Evolutionary conservation across 2,113 vertebrate genomes (phyloP), one percentile per base, ranked within the genome.

Genomic region (Dipodomys ordii): DNA sequence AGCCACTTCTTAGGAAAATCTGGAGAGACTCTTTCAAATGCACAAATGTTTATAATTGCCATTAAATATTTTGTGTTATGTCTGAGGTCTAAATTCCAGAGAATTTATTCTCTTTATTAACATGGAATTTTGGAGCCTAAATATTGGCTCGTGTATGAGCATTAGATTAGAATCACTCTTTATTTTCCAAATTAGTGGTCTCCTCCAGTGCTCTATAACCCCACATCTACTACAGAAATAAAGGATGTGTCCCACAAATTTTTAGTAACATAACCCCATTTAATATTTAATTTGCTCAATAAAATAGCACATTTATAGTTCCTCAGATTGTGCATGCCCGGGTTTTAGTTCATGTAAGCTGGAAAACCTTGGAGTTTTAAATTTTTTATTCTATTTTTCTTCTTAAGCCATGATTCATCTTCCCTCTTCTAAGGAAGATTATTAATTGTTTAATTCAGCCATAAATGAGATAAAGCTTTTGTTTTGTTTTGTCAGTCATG

Each of bases 261-360:
- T 57, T 57, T 57, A 57, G 53, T 57, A 57, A 57, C 53, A 57
- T 57, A 57, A 57, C 3, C 15, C 3, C 53, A 57, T 57, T 57
- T 57, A 57, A 16, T 57, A 57, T 57, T 57, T 57, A 57, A 15
- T 57, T 57, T 57, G 12, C 53, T 57, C 53, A 57, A n/a, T 13
- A 11, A n/a, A 64, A 76, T 73, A 81, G n/a, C 3, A 74, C 2
- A 74, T 16, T 13, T 19, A 25, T 12, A n/a, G 60, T 67, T 3
- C 0, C 44, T 88, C 12, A 9, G 0, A 7, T 39, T 0, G 11
- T 49, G 7, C 15, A 57, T 64, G 22, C 1, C 12, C 19, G 82
- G n/a, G 28, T 74, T 57, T 79, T 78, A 16, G 4, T 32, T 83
- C 1, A 27, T 25, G 46, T 16, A 65, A 83, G 44, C 16, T 30